Evolutionary conservation across 1,140 invertebrate species (phyloP), one percentile per base, ranked within the genome.

Genomic region (Drosophila ficusphila): DNA sequence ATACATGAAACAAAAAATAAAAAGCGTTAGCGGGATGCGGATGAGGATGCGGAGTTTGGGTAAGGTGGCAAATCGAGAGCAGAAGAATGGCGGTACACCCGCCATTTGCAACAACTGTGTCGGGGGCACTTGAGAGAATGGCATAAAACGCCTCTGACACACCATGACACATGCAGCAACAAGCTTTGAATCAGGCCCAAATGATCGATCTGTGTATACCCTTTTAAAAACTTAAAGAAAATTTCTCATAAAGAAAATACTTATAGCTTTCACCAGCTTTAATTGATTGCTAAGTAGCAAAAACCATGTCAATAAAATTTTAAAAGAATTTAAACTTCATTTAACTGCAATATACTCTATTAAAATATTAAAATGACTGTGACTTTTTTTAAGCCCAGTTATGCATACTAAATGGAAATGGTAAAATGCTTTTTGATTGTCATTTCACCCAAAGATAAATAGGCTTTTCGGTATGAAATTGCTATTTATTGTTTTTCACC

Each of bases 71-170:
- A 61, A 51, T 73, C 69, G 62, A 65, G 75, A 41, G 44, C 56
- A 25, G 23, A 46, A 73, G 57, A 41, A 48, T 31, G 56, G 39
- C 56, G 27, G 62, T 46, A 19, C 27, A 49, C 27, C 62, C 21
- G 79, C 72, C 65, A 85, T 85, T 85, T 76, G 81, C 83, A 76
- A 64, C 79, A 85, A 85, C 79, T 85, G 81, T 73, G 76, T 52
- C 61, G 61, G 76, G 53, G 60, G 57, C 79, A 83, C 81, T 83
- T 83, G 79, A 83, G 51, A 57, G 71, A 54, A 48, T 51, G 71
- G 71, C 71, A 73, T 67, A 75, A 79, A 79, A 76, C 71, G 52
- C 12, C 11, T 44, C 82, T 76, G 76, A 79, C 79, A 82, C 56
- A 61, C 21, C 19, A 27, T n/a, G 31, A 49, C 65, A 49, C 51